Conservation (phyloP, 2,888 invertebrate species). For the Disparrhopalites patrizii region DNA sequence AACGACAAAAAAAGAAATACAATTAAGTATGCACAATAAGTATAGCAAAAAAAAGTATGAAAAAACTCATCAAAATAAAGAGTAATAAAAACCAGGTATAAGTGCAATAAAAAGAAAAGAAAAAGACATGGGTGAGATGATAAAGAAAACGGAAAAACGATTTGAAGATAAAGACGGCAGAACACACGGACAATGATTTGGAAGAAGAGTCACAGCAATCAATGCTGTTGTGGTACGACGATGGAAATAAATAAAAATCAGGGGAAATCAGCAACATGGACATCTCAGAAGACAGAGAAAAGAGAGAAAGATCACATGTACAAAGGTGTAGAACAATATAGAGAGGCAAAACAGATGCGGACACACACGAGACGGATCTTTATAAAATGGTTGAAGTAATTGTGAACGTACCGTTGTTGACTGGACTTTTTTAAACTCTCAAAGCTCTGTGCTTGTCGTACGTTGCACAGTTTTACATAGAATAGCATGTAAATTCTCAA, state of each 20-base stretch:
- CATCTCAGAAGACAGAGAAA: slow-evolving; percentile 6
- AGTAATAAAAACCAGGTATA: too few species aligned
- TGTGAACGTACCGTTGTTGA: slow-evolving; percentile 24
- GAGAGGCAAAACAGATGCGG: background rate
- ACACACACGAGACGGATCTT: slow-evolving; percentile 13
- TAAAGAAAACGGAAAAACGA: background rate
- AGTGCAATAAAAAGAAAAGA: too few species aligned
- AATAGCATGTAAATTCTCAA: background rate
- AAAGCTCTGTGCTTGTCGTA: slow-evolving; percentile 27
- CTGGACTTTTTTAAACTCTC: slow-evolving; percentile 2
- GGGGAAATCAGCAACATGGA: slow-evolving; percentile 7
- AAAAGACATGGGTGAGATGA: too few species aligned
- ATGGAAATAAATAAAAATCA: too few species aligned
- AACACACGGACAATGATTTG: background rate
- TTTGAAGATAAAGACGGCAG: background rate
- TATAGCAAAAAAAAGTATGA: too few species aligned
- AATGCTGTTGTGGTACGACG: too few species aligned
- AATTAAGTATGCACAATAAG: too few species aligned
- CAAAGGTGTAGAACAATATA: background rate
- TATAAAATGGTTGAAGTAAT: slow-evolving; percentile 15
- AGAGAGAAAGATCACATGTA: background rate
- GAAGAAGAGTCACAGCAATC: too few species aligned
- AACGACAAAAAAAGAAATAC: too few species aligned
- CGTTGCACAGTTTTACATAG: slow-evolving; percentile 17
- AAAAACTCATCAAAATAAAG: too few species aligned